Evolutionary conservation across 2,797 vertebrate genomes (phyloP).

Genomic region (Heteromormyrus szaboi): DNA sequence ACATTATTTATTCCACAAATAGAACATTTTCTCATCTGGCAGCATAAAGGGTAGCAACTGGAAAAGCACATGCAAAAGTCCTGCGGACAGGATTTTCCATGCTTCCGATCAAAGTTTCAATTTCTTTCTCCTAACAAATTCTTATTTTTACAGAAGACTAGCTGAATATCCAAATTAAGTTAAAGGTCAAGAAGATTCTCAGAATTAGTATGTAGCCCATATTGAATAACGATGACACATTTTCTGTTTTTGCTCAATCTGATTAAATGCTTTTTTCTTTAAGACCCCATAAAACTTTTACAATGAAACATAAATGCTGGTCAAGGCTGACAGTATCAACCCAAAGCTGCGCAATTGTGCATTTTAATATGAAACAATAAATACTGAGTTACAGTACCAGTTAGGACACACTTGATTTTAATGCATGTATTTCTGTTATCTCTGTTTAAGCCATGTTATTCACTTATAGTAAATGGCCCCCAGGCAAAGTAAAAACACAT

Average conservation of each 20-base stretch:
- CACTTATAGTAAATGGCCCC: not conserved
- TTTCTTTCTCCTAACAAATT: slow-evolving; percentile 53
- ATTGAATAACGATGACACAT: slow-evolving; percentile 17
- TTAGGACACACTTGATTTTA: not conserved
- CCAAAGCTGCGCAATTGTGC: not conserved
- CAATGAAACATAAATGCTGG: not conserved
- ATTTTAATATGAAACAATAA: not conserved
- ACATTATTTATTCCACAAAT: slow-evolving; percentile 67
- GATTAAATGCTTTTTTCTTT: not conserved
- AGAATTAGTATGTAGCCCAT: slow-evolving; percentile 16
- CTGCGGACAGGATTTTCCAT: slow-evolving; percentile 80
- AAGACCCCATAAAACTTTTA: not conserved
- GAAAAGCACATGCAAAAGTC: slow-evolving; percentile 79
- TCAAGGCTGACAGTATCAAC: not conserved
- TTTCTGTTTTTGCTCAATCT: slow-evolving; percentile 13
- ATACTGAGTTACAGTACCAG: not conserved
- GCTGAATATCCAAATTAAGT: slow-evolving; percentile 28
- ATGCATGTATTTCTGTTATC: not conserved
- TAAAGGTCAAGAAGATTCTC: slow-evolving; percentile 24
- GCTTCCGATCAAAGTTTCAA: slow-evolving; percentile 80
- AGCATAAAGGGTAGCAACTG: slow-evolving; percentile 78
- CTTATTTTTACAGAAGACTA: slow-evolving; percentile 13
- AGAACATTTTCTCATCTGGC: slow-evolving; percentile 74
- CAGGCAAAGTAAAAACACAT: not conserved
- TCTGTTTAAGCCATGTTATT: not conserved